Evolutionary conservation across 2,888 invertebrate species (phyloP).

Genomic region (Xestia c-nigrum): DNA sequence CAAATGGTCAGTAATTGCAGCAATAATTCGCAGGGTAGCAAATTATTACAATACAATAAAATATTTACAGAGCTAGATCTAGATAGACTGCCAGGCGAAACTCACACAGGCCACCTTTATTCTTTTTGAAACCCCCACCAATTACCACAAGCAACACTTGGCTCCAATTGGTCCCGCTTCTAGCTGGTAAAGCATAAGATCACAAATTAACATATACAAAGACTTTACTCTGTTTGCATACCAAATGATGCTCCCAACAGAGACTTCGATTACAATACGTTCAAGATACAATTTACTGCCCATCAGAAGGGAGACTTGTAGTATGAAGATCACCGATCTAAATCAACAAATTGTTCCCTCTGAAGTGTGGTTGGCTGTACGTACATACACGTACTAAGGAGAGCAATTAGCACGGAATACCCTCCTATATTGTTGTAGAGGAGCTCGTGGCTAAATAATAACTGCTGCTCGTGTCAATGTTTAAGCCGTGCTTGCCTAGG

Average conservation of each 20-base stretch:
- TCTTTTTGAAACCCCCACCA: not conserved
- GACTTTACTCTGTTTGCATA: constrained; percentile 16
- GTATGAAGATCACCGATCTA: not conserved
- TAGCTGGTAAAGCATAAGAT: not conserved
- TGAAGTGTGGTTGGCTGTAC: not conserved
- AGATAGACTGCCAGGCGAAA: not conserved
- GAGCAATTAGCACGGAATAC: constrained; percentile 36
- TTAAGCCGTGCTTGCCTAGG: too few relatives aligned
- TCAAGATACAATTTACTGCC: not conserved
- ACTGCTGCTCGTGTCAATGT: too few relatives aligned
- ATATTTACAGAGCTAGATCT: not conserved
- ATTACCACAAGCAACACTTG: not conserved
- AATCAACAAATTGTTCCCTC: not conserved
- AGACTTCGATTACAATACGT: not conserved
- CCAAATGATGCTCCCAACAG: constrained; percentile 8
- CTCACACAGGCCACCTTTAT: not conserved
- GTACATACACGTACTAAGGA: constrained; percentile 15
- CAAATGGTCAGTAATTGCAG: not conserved
- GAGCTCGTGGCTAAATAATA: too few relatives aligned
- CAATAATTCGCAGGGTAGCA: not conserved
- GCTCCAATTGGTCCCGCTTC: constrained; percentile 10
- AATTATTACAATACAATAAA: not conserved
- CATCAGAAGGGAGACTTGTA: not conserved
- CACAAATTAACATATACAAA: not conserved
- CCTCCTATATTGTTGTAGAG: not conserved